phyloP scores from a whole-genome alignment of 1,140 invertebrate species.

The Zaprionus davidi region DNA sequence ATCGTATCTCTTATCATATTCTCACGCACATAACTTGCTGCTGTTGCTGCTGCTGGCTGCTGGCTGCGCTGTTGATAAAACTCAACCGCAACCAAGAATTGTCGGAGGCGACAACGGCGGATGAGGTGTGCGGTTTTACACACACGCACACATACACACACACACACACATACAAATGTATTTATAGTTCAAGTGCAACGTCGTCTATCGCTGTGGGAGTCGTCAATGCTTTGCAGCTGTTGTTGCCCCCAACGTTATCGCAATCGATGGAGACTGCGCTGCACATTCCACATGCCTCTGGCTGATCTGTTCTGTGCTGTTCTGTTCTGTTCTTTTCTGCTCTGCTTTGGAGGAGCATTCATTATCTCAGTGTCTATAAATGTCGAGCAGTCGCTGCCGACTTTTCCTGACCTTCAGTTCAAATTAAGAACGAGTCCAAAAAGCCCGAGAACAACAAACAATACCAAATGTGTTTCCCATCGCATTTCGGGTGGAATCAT shows the following conservation, averaged over 20 bases:
- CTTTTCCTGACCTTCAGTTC: conserved; percentile 42
- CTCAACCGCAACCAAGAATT: conserved; percentile 7
- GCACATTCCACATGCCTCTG: not conserved
- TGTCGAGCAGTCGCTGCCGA: conserved; percentile 22
- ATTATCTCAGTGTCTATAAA: conserved; percentile 54
- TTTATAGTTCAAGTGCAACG: conserved; percentile 52
- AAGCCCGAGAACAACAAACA: not conserved
- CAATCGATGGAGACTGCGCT: conserved; percentile 26
- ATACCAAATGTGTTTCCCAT: not conserved
- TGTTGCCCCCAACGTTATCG: not conserved
- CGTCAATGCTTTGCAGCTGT: conserved; percentile 29
- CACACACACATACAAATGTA: conserved; percentile 7
- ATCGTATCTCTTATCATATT: conserved; percentile 28
- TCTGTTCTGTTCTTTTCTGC: not conserved
- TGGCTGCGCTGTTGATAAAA: conserved; percentile 19
- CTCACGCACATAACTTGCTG: conserved; percentile 20
- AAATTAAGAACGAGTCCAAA: not conserved
- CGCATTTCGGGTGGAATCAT: too few relatives aligned
- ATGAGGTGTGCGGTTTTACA: conserved; percentile 29
- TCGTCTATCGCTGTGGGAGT: conserved; percentile 49
- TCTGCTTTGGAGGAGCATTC: conserved; percentile 28
- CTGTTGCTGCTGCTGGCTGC: conserved; percentile 6
- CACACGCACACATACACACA: not conserved
- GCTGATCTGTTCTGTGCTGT: not conserved
- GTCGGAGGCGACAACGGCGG: conserved; percentile 1